Conservation (phyloP, 2,113 vertebrate genomes). For the Actinemys pallida region DNA sequence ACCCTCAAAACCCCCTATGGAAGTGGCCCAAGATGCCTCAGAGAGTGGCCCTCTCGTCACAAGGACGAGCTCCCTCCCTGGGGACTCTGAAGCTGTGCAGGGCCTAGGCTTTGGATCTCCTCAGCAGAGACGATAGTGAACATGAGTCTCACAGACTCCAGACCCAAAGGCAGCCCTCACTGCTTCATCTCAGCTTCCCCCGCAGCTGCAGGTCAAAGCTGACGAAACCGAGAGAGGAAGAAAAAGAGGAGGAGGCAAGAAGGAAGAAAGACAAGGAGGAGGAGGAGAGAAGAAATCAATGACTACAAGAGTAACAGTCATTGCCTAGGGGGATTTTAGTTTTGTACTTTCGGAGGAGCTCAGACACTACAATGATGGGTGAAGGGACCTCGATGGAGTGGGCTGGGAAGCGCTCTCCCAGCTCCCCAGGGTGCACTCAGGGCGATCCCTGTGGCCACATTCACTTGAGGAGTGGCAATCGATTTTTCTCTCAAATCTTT, state of each 20-base stretch:
- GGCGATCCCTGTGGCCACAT: rapidly evolving
- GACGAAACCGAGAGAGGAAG: background rate
- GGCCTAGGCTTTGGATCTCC: too few relatives aligned
- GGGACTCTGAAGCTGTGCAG: too few relatives aligned
- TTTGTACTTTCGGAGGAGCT: background rate
- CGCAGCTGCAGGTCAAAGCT: too few relatives aligned
- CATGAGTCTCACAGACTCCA: background rate
- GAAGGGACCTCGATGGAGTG: too few relatives aligned
- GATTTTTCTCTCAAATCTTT: rapidly evolving
- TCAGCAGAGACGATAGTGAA: too few relatives aligned
- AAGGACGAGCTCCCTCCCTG: background rate
- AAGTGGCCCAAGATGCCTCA: background rate
- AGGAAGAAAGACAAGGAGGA: background rate
- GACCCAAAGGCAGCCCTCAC: background rate
- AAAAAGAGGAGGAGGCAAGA: background rate
- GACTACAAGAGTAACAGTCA: background rate
- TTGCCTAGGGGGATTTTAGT: background rate
- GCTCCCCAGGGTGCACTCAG: rapidly evolving
- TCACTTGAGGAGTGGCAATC: rapidly evolving
- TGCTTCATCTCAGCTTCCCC: background rate
- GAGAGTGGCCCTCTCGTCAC: background rate
- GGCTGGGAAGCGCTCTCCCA: background rate
- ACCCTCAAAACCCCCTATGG: background rate
- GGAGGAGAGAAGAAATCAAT: background rate
- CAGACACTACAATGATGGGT: background rate